Percentiles rank a stretch among this genome's conserved stretches.
These are phyloP conservation scores for Corythoichthys intestinalis DNA, from an alignment of 2,113 vertebrate genomes.

Conservation along the genomic window DNA sequence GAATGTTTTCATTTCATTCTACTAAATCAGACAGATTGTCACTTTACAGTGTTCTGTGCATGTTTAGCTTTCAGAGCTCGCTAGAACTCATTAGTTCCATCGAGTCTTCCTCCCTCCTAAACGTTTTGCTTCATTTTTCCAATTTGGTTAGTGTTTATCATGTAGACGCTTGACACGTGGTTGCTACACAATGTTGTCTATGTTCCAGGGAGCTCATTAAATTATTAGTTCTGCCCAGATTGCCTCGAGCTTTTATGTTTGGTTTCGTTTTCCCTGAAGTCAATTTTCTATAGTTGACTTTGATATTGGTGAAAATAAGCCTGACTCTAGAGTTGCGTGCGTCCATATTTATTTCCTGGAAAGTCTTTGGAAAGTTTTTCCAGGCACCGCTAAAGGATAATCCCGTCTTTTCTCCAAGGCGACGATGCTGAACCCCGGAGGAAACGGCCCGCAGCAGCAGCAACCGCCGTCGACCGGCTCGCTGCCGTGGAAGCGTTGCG, in stretches of 20 bases:
- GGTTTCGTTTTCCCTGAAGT: neutral
- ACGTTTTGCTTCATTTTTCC: neutral
- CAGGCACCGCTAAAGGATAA: neutral
- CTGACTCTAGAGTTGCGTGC: no score
- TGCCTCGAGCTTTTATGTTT: neutral
- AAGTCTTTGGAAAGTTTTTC: conserved; percentile 1
- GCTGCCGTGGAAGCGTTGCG: conserved; percentile 95
- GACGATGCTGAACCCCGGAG: conserved; percentile 96
- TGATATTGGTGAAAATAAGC: no score
- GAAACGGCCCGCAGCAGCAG: conserved; percentile 88
- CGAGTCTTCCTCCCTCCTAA: no score
- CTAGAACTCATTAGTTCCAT: no score
- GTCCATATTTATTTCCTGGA: neutral
- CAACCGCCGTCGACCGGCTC: conserved; percentile 84
- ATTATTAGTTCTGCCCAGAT: neutral
- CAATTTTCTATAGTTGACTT: no score
- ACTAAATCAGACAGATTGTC: no score
- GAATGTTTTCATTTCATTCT: no score
- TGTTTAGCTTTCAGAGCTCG: no score
- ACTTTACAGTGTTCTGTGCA: no score
- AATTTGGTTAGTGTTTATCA: neutral
- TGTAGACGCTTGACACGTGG: neutral
- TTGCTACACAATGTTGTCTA: neutral
- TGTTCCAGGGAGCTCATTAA: neutral
- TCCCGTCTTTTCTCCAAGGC: conserved; percentile 32